Conservation (phyloP, 2,113 vertebrate species). For the Passer domesticus region DNA sequence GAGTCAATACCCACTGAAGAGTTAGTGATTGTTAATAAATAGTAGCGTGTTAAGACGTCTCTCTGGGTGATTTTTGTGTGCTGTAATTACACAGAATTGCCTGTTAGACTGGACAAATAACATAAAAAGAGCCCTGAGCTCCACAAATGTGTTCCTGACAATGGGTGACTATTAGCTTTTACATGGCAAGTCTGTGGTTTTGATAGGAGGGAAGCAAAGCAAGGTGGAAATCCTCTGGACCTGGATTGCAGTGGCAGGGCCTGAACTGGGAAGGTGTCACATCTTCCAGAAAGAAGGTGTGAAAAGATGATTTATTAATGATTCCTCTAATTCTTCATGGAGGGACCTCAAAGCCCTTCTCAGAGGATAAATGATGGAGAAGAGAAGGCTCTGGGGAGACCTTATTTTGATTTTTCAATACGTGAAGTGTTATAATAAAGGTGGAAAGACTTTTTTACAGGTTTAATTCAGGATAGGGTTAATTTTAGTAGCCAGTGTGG, state of each 20-base stretch:
- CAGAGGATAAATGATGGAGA: not conserved
- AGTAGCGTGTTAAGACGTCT: conserved; percentile 7
- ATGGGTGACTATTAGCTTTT: not conserved
- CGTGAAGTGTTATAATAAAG: not conserved
- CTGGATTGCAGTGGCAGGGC: not conserved
- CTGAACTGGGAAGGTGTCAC: not conserved
- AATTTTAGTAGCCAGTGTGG: not conserved
- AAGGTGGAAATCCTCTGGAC: not conserved
- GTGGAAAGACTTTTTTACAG: not conserved
- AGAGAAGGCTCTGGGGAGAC: not conserved
- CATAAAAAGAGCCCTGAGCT: conserved; percentile 13
- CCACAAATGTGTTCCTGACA: not conserved
- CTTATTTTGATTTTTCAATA: not conserved
- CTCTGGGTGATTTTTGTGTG: conserved; percentile 43
- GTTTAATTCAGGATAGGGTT: not conserved
- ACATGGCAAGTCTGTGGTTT: not conserved
- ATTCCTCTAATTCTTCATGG: not conserved
- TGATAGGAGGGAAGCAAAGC: fast-evolving
- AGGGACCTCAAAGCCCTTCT: not conserved
- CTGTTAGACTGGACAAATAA: not conserved
- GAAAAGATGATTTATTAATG: not conserved
- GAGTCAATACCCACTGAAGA: not conserved
- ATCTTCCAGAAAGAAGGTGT: not conserved
- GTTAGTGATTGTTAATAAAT: conserved; percentile 44
- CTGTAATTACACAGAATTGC: conserved; percentile 47